Base-by-base conservation (phyloP, 1,140 invertebrate genomes). In the Orussus abietinus region DNA sequence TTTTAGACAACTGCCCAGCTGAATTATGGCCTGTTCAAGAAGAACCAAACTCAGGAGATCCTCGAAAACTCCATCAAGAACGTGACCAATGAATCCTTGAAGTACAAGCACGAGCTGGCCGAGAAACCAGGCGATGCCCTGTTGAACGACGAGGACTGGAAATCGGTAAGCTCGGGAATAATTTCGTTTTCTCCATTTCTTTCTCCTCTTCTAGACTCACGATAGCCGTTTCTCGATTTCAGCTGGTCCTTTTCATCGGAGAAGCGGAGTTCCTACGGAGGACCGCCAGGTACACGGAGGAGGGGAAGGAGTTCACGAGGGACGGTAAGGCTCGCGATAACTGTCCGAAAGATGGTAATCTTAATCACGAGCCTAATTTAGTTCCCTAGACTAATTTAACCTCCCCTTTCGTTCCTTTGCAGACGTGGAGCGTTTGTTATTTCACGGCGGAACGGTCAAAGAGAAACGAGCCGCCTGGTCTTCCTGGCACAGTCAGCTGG, bases 171-270 rank as follows among this genome's bases (percentile, higher is more conserved):
- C 13, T 36, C 9, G 9, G 10, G 14, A n/a, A 32, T 11, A n/a
- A n/a, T n/a, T n/a, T n/a, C n/a, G n/a, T n/a, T n/a, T n/a, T n/a
- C n/a, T n/a, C n/a, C n/a, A n/a, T n/a, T n/a, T n/a, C n/a, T n/a
- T n/a, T n/a, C n/a, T n/a, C n/a, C n/a, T n/a, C n/a, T n/a, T n/a
- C n/a, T n/a, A n/a, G n/a, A n/a, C n/a, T n/a, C n/a, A n/a, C n/a
- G n/a, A n/a, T n/a, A n/a, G n/a, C n/a, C n/a, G n/a, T n/a, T n/a
- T n/a, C n/a, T n/a, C n/a, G n/a, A n/a, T 80, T 81, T 33, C 70
- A 86, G 82, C 64, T 87, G 29, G 81, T 85, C 57, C 83, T 84
- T 53, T 77, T 86, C 54, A 77, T 83, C 56, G 83, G 82, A 21
- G 62, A 81, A 37, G 80, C 81, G 34, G 82, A 86, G 59, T 44